Evolutionary conservation across 2,888 invertebrate genomes (phyloP), one percentile per base, ranked within the genome.

Genomic region (Lycaena phlaeas): DNA sequence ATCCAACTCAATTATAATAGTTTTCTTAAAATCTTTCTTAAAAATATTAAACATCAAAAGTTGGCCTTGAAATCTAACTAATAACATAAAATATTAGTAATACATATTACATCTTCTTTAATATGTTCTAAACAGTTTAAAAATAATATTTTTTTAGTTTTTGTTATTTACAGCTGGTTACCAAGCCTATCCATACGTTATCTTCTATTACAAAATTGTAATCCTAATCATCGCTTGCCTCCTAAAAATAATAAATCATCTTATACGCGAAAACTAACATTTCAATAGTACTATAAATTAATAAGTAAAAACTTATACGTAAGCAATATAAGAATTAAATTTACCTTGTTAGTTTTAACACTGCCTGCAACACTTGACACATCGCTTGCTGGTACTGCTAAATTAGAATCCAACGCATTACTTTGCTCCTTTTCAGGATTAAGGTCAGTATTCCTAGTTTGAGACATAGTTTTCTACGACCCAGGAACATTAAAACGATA

Each of bases 381-480:
- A 54, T 76, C 78, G 48, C 63, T 65, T 49, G 64, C 52, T 54
- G 64, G 52, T 54, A 57, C 61, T 64, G 73, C 69, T 81, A 74
- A 58, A 73, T 73, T 66, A 47, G 60, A 56, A 43, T 70, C 68
- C 53, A 54, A 53, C 53, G 57, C 56, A 51, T 70, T 69, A 53
- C 57, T 58, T 61, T 67, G 64, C 53, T 66, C 70, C 62, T 60
- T 65, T 60, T 70, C 68, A 52, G 61, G 62, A 53, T 64, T 64
- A 64, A 52, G 67, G 60, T 66, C 63, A 62, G 68, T 68, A 61
- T 76, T 72, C 73, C 73, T 71, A 58, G 64, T 68, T 63, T 77
- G 74, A 62, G 82, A 79, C 82, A 84, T 84, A 55, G 56, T 62
- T 64, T 64, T 58, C 48, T 56, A 55, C 57, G 55, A 59, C 60